A percentile compares a stretch with the other conserved stretches of the same genome.
Conservation (phyloP, 2,797 vertebrate genomes). For the Sebastes itinus region DNA sequence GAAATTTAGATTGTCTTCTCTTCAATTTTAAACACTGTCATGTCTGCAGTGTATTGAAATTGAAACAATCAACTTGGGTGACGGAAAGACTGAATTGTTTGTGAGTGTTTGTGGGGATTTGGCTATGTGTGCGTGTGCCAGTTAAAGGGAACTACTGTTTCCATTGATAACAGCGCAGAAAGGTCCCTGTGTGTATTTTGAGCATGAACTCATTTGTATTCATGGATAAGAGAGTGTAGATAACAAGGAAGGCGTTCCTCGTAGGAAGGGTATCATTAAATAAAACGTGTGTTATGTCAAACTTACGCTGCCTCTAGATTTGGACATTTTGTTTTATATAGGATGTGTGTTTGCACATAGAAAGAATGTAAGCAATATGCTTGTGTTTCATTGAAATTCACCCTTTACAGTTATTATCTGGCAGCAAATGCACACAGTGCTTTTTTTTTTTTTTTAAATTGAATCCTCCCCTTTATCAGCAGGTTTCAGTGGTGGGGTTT, state of each 20-base stretch:
- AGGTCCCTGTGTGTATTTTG: constrained; percentile 63
- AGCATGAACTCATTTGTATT: constrained; percentile 60
- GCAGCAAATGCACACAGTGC: neutral
- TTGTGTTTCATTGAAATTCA: neutral
- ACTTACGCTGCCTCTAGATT: neutral
- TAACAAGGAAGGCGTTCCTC: constrained; percentile 30
- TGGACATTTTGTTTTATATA: constrained; percentile 4
- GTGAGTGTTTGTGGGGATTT: neutral
- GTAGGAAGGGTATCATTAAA: constrained; percentile 47
- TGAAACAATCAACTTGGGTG: neutral
- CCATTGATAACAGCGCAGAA: constrained; percentile 68
- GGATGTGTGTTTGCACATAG: constrained; percentile 12
- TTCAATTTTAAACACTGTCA: neutral
- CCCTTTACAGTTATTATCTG: neutral
- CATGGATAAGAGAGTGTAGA: constrained; percentile 49
- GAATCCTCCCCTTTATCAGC: neutral
- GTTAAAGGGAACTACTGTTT: constrained; percentile 65
- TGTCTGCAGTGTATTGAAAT: neutral
- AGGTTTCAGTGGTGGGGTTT: neutral
- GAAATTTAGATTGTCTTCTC: neutral
- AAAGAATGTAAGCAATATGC: neutral
- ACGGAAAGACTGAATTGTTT: neutral
- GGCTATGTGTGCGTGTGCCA: neutral
- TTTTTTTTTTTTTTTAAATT: neutral
- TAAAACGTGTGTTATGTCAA: constrained; percentile 12